Evolutionary conservation across 1,140 invertebrate genomes (phyloP).

Genomic region (Drosophila jambulina): DNA sequence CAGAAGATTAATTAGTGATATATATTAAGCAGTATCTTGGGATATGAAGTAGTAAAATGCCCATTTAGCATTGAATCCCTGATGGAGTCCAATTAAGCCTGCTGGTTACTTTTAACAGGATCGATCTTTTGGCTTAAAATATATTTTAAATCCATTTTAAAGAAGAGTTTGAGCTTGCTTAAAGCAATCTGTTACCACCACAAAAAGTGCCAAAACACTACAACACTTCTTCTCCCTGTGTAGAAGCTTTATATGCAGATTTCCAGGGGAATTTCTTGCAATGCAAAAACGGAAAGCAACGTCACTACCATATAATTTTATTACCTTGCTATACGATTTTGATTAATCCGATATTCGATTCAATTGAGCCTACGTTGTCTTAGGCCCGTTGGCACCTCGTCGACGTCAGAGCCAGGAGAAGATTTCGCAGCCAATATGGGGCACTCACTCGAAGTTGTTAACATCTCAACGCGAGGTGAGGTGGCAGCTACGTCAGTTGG

Average conservation of each 20-base stretch:
- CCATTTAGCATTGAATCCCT: too few species aligned
- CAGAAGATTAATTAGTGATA: background rate
- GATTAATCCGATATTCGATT: background rate
- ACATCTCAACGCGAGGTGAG: slow-evolving; percentile 35
- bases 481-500: slow-evolving; percentile 25
- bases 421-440: slow-evolving; percentile 20
- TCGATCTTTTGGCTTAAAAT: too few species aligned
- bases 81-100: too few species aligned
- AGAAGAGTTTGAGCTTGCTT: too few species aligned
- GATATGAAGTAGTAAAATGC: too few species aligned
- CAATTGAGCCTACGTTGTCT: slow-evolving; percentile 26
- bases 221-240: slow-evolving; percentile 9
- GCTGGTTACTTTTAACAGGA: too few species aligned
- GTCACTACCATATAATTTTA: slow-evolving; percentile 9
- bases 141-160: too few species aligned
- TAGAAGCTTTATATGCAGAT: slow-evolving; percentile 14
- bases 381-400: slow-evolving; percentile 6
- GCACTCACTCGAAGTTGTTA: slow-evolving; percentile 24
- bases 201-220: too few species aligned
- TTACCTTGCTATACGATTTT: background rate
- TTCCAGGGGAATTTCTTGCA: slow-evolving; percentile 27
- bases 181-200: too few species aligned
- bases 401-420: slow-evolving; percentile 21
- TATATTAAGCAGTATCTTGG: too few species aligned
- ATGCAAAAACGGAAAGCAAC: background rate